Base-by-base conservation (phyloP, 2,113 vertebrate species). In the Agelaius phoeniceus region DNA sequence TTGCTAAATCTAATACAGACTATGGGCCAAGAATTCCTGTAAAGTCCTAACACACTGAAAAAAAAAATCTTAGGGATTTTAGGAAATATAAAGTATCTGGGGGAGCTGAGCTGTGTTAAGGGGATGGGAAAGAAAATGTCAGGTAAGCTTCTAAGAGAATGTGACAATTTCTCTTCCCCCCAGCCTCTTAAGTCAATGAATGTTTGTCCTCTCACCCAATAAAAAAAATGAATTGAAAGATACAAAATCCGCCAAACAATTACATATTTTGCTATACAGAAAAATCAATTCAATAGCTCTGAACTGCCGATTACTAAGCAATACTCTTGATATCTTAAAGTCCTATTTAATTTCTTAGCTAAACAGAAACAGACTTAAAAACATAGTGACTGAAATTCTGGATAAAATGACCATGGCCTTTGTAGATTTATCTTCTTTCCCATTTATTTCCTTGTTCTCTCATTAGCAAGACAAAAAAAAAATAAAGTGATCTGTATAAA, bases 1-100 rank as follows among this genome's bases (percentile, higher is more conserved):
- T 66, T 80, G 72, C 76, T 95, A 93, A 93, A 93, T 90, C 89
- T 69, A 87, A 87, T 37, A 63, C 46, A 79, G 69, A 79, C 55
- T 62, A 69, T 13, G 12, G 46, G 71, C 84, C 69, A 96, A 87
- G 71, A 48, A 73, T 69, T 82, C 57, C 62, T 95, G 68, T 33
- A 33, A 87, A 91, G 44, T 57, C 58, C 41, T 79, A 92, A 84
- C 22, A 75, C 3, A 39, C 12, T 33, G 15, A 6, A 19, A 85
- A 67, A 85, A 67, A 81, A 65, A 61, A 22, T 68, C 16, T 19
- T 57, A 58, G 4, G 19, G 69, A 78, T 92, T 92, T 82, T 72
- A 91, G 69, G 86, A 92, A 95, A 75, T 61, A 14, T 10, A 41
- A 93, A 57, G 61, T 72, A 81, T 61, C 9, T 46, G 21, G 3